Evolutionary conservation across 2,113 vertebrate genomes (phyloP), one percentile per base, ranked within the genome.

Genomic region (Gymnocephalus cernua): DNA sequence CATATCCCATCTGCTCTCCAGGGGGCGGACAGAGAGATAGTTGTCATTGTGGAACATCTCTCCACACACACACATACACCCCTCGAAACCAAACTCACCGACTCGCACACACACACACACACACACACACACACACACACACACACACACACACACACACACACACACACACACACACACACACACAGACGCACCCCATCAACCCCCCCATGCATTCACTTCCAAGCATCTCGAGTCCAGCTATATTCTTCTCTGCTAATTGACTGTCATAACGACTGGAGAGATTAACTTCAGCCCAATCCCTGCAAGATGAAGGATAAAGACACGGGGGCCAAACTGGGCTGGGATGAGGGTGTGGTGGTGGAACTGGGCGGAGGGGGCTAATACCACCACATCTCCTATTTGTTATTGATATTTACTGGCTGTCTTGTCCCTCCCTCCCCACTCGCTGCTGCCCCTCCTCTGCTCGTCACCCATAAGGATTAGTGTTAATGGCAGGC

Each of bases 361-460:
- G 62, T 72, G 78, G 74, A 77, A 77, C 35, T 66, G 75, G 73
- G 58, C 41, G 68, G 56, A 19, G 71, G 61, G 68, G 58, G 84
- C 81, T 91, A 90, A 90, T 87, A 68, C 87, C 75, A 14, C 65
- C 79, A 86, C 84, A 67, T 91, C 84, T 86, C 81, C 81, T 94
- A 95, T 95, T 95, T 95, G 87, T 95, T 96, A 95, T 96, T 96
- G 95, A 94, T 96, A 95, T 96, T 96, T 96, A 95, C 94, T 85
- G 91, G 78, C 84, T 83, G 89, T 88, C 93, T 86, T 77, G 77
- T 82, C 78, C 69, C 84, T 83, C 80, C 66, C 47, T n/a, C 44
- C 54, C 71, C 11, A n/a, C 78, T 66, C 38, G 50, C 74, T 64
- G 16, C 84, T 44, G 74, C 88, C 84, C 82, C 78, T 86, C 84